Conservation (phyloP, 2,113 vertebrate genomes). For the Oryzias javanicus region DNA sequence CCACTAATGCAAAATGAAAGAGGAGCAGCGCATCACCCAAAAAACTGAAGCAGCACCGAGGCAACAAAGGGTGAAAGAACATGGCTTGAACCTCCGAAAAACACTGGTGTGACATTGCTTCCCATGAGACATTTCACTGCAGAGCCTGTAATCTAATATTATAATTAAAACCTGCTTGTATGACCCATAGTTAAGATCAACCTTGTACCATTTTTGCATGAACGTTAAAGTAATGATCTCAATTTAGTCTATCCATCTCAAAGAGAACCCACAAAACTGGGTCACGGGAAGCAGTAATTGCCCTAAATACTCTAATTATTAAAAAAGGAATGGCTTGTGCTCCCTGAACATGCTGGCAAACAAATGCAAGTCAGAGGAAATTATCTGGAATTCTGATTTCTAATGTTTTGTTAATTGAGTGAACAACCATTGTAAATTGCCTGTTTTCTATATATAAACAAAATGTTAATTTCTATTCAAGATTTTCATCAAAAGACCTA, state of each 20-base stretch:
- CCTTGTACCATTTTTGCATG: slow-evolving; percentile 40
- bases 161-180: slow-evolving; percentile 50
- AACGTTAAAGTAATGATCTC: slow-evolving; percentile 59
- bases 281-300: slow-evolving; percentile 50
- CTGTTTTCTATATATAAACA: too few species aligned
- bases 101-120: slow-evolving; percentile 30
- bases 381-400: not conserved
- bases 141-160: slow-evolving; percentile 56
- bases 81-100: slow-evolving; percentile 24
- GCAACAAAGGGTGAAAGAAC: slow-evolving; percentile 11
- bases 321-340: not conserved
- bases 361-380: slow-evolving; percentile 23
- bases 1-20: slow-evolving; percentile 1
- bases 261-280: slow-evolving; percentile 51
- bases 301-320: slow-evolving; percentile 42
- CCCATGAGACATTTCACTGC: slow-evolving; percentile 24
- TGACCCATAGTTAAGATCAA: slow-evolving; percentile 51
- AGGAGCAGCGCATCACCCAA: not conserved
- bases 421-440: not conserved
- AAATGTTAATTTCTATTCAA: not conserved
- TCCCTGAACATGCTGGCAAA: slow-evolving; percentile 26
- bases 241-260: slow-evolving; percentile 61
- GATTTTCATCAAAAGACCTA: too few species aligned
- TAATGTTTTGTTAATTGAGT: not conserved
- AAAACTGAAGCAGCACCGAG: slow-evolving; percentile 20